A percentile compares a stretch with the other conserved stretches of the same genome.
These are phyloP conservation scores for Festucalex cinctus DNA, from an alignment of 2,113 vertebrate species.

Conservation along the genomic window DNA sequence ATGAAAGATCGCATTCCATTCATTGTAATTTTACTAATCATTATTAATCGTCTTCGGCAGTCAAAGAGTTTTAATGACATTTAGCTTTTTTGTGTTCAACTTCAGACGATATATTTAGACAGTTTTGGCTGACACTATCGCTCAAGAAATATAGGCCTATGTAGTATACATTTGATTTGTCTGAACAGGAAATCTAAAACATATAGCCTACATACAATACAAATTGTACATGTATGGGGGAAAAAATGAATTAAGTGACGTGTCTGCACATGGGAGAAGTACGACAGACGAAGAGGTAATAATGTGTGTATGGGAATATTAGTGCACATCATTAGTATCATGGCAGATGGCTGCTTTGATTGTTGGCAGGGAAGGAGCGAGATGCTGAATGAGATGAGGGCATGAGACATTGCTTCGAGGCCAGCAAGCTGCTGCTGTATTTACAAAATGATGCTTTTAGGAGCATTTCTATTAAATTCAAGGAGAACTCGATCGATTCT, in stretches of 20 bases:
- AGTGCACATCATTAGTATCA: conserved; percentile 27
- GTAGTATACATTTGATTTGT: no score
- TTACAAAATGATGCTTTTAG: conserved; percentile 31
- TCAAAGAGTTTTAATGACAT: no score
- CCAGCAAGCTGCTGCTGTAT: conserved; percentile 57
- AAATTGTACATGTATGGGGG: no score
- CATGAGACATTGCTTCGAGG: conserved; percentile 32
- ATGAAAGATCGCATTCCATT: no score
- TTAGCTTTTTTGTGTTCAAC: no score
- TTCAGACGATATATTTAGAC: no score
- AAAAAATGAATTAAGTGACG: background rate
- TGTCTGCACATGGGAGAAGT: background rate
- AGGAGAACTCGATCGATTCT: background rate
- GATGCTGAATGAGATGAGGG: conserved; percentile 60
- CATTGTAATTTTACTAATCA: no score
- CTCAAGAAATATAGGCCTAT: no score
- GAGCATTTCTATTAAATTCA: background rate
- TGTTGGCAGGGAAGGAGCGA: conserved; percentile 31
- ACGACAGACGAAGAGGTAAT: background rate
- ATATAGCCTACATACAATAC: no score
- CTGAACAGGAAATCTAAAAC: no score
- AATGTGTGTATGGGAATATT: conserved; percentile 12
- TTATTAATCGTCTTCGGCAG: no score
- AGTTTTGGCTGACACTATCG: no score
- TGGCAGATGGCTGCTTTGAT: conserved; percentile 38